Percentiles rank a stretch among this genome's conserved stretches.
phyloP scores from a whole-genome alignment of 64 coral and sea anemone species.

The Hydrozoanthus tunicans region DNA sequence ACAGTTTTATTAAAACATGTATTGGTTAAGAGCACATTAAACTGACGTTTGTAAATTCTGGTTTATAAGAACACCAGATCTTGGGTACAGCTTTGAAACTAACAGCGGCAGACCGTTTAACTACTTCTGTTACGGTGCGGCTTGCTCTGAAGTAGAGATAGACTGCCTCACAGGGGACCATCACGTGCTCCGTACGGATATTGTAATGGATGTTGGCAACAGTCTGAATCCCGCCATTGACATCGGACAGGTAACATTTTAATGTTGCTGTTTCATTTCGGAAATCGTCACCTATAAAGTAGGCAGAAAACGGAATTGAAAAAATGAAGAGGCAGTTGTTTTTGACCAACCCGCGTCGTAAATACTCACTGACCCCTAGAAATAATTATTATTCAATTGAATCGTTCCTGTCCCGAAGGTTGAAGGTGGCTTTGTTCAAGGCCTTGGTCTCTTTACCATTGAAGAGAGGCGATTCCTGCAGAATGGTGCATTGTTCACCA shows the following conservation, averaged over 20 bases:
- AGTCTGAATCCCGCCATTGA: constrained; percentile 90
- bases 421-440: constrained; percentile 89
- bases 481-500: constrained; percentile 69
- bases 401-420: constrained; percentile 33
- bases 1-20: too few relatives aligned
- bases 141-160: constrained; percentile 66
- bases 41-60: too few relatives aligned
- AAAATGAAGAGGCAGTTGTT: too few relatives aligned
- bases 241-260: constrained; percentile 75
- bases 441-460: constrained; percentile 83
- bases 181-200: constrained; percentile 81
- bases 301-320: too few relatives aligned
- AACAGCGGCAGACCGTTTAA: constrained; percentile 34
- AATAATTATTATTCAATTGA: neutral
- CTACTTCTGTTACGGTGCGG: constrained; percentile 55
- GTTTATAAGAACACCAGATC: constrained; percentile 32
- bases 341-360: too few relatives aligned
- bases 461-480: constrained; percentile 85
- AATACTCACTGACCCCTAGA: too few relatives aligned
- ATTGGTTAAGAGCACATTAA: too few relatives aligned
- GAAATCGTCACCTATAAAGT: too few relatives aligned
- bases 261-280: too few relatives aligned
- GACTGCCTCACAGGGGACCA: constrained; percentile 62
- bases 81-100: constrained; percentile 39
- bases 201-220: constrained; percentile 91